These are phyloP conservation scores for Saturnia japonica DNA, from an alignment of 2,888 invertebrate species.

Conservation along the genomic window DNA sequence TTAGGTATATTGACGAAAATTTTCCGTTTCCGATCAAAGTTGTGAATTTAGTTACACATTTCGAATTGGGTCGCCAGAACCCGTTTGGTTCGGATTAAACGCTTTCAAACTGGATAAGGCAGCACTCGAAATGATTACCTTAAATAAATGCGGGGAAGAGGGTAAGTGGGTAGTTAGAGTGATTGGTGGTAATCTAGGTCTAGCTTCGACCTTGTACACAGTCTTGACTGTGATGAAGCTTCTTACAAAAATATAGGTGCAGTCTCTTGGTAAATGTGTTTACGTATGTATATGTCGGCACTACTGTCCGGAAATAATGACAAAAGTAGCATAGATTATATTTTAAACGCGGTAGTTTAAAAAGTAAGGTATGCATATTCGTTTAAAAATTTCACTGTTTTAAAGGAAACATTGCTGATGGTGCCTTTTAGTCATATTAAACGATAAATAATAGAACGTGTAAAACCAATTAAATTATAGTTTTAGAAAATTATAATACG, in stretches of 20 bases:
- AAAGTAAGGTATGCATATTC: too few species aligned
- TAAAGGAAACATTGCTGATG: too few species aligned
- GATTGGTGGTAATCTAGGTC: conserved; percentile 6
- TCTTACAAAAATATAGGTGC: background rate
- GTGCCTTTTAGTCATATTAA: too few species aligned
- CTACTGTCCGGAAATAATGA: too few species aligned
- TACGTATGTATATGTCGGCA: too few species aligned
- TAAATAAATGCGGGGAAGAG: conserved; percentile 5
- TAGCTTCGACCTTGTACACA: background rate
- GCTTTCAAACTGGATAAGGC: conserved; percentile 3
- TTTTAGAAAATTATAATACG: too few species aligned
- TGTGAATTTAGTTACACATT: background rate
- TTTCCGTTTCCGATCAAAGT: background rate
- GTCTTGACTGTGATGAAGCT: background rate
- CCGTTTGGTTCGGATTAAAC: background rate
- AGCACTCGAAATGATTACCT: conserved; percentile 1
- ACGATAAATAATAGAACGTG: too few species aligned
- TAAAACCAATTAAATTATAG: too few species aligned
- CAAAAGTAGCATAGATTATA: too few species aligned
- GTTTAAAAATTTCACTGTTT: too few species aligned
- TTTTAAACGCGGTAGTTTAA: too few species aligned
- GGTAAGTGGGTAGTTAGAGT: background rate
- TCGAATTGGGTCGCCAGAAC: background rate
- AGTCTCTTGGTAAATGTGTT: background rate
- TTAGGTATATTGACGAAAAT: background rate